A percentile compares a stretch with the other conserved stretches of the same genome.
Evolutionary conservation across 2,888 invertebrate species (phyloP).

Genomic region (Drosophila kuntzei): DNA sequence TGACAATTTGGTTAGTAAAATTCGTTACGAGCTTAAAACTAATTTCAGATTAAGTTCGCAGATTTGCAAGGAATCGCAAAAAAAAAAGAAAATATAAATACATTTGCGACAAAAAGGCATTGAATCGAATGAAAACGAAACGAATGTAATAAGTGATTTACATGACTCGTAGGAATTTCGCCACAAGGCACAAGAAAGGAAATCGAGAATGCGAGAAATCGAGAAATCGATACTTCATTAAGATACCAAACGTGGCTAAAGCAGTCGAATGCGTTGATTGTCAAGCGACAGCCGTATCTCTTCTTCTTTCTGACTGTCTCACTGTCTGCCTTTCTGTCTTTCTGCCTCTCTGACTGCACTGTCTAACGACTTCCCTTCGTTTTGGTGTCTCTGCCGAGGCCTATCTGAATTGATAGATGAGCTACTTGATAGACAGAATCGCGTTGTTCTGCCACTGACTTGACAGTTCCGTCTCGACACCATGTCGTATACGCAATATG

Average conservation of each 20-base stretch:
- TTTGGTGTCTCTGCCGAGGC: conserved; percentile 41
- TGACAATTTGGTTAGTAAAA: conserved; percentile 80
- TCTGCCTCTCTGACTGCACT: conserved; percentile 7
- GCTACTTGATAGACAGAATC: conserved; percentile 69
- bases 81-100: conserved; percentile 4
- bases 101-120: conserved; percentile 38
- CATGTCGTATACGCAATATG: conserved; percentile 51
- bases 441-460: conserved; percentile 48
- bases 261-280: conserved; percentile 33
- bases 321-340: conserved; percentile 12
- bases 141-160: conserved; percentile 76
- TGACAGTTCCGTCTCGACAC: conserved; percentile 31
- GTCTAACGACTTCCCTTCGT: conserved; percentile 60
- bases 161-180: conserved; percentile 79
- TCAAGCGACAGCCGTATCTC: conserved; percentile 27
- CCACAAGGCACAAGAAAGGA: conserved; percentile 57
- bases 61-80: conserved; percentile 56
- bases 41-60: conserved; percentile 78
- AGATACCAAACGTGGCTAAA: conserved; percentile 61
- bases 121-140: conserved; percentile 9
- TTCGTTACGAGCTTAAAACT: conserved; percentile 80
- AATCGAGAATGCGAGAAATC: conserved; percentile 73
- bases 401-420: conserved; percentile 79
- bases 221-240: conserved; percentile 81
- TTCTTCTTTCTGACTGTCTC: conserved; percentile 6